These are phyloP conservation scores for Melipona beecheii DNA, from an alignment of 2,888 invertebrate genomes.

Conservation along the genomic window DNA sequence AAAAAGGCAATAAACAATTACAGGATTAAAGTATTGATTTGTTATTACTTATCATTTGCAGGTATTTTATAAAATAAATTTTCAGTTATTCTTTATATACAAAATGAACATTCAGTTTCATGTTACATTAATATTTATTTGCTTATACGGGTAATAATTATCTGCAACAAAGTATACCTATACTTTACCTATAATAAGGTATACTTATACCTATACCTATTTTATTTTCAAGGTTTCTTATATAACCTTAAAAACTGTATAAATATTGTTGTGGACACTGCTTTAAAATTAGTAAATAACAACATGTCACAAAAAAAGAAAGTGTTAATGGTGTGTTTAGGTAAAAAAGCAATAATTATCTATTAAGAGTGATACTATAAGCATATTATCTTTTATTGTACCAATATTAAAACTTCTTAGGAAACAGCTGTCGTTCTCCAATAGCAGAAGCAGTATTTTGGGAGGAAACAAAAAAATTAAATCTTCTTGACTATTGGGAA, in stretches of 20 bases:
- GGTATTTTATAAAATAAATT: background rate
- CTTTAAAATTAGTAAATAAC: background rate
- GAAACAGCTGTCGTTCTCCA: constrained; percentile 90
- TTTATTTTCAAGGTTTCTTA: constrained; percentile 2
- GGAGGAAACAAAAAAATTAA: constrained; percentile 88
- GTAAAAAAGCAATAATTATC: constrained; percentile 49
- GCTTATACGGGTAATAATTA: background rate
- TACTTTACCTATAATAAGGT: background rate
- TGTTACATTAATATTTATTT: background rate
- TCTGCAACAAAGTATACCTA: background rate
- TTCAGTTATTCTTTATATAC: background rate
- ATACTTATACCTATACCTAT: background rate
- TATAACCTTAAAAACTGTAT: constrained; percentile 32
- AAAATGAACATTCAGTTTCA: background rate
- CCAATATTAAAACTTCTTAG: constrained; percentile 46
- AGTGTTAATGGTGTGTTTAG: constrained; percentile 78
- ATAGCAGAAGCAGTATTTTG: constrained; percentile 97
- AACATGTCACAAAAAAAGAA: constrained; percentile 69
- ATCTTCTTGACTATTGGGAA: constrained; percentile 88
- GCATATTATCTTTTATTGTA: constrained; percentile 28
- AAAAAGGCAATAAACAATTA: constrained; percentile 24
- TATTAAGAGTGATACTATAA: background rate
- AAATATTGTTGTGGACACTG: background rate
- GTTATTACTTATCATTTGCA: background rate
- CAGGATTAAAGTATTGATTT: background rate